These are phyloP conservation scores for Paraescarpia echinospica DNA, from an alignment of 1,140 invertebrate genomes.

Conservation along the genomic window DNA sequence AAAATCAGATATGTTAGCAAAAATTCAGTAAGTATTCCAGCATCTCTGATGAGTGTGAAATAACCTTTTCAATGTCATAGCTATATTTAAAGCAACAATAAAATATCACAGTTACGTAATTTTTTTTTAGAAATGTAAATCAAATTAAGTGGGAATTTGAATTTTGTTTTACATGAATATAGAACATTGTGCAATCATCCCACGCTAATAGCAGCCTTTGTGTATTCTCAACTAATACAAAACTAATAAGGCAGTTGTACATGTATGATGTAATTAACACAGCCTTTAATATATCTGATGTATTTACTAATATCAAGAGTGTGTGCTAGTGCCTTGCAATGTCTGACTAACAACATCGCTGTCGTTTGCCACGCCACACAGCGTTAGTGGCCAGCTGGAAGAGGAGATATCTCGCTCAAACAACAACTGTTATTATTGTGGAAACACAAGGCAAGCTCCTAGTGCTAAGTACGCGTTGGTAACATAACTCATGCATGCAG, in stretches of 20 bases:
- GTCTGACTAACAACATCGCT: not conserved
- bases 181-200: not conserved
- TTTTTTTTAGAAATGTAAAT: not conserved
- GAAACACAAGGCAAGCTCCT: slow-evolving; percentile 3
- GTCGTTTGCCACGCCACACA: not conserved
- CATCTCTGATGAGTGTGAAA: not conserved
- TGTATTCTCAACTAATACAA: not conserved
- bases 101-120: not conserved
- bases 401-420: not conserved
- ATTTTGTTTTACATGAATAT: not conserved
- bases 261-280: not conserved
- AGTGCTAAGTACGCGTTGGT: not conserved
- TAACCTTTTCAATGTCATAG: not conserved
- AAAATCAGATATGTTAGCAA: slow-evolving; percentile 57
- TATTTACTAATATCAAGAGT: not conserved
- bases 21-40: slow-evolving; percentile 52
- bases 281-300: not conserved
- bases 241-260: not conserved
- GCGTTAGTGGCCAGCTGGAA: not conserved
- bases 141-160: too few relatives aligned
- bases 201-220: not conserved
- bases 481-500: not conserved
- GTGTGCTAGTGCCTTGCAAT: not conserved
- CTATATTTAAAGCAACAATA: not conserved
- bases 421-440: not conserved